Percentiles rank a stretch among this genome's conserved stretches.
Evolutionary conservation across 2,113 vertebrate species (phyloP).

Genomic region (Polypterus bichir): DNA sequence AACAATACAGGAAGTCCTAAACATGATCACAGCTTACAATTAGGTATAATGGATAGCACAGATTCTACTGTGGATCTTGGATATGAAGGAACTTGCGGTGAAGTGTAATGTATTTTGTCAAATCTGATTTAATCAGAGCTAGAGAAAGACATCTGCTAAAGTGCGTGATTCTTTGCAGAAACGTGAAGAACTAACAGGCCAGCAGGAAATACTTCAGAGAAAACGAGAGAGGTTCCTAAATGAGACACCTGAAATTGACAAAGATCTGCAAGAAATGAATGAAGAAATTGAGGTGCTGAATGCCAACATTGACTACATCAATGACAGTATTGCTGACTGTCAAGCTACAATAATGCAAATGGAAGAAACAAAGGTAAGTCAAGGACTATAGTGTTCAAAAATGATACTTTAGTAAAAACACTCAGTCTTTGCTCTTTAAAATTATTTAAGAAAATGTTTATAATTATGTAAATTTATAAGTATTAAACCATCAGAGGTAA

Average conservation of each 20-base stretch:
- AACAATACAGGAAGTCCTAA: too few species aligned
- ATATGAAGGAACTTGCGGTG: too few species aligned
- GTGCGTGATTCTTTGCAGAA: constrained; percentile 50
- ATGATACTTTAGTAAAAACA: neutral
- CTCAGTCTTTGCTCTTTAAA: too few species aligned
- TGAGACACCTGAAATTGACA: constrained; percentile 66
- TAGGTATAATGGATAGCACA: too few species aligned
- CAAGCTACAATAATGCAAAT: constrained; percentile 95
- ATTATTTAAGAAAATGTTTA: too few species aligned
- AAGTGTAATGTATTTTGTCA: too few species aligned
- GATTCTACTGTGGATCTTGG: too few species aligned
- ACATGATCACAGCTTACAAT: too few species aligned
- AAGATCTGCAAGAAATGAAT: constrained; percentile 73
- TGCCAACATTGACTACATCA: constrained; percentile 95
- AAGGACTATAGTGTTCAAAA: neutral
- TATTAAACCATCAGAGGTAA: too few species aligned
- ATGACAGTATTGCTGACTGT: constrained; percentile 86
- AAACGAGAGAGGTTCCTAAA: constrained; percentile 66
- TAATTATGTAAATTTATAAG: too few species aligned
- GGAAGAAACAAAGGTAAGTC: constrained; percentile 82
- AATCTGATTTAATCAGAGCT: too few species aligned
- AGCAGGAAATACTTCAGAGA: constrained; percentile 72
- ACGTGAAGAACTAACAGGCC: constrained; percentile 80
- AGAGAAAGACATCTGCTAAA: too few species aligned
- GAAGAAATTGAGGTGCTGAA: constrained; percentile 89